phyloP scores from a whole-genome alignment of 2,113 vertebrate genomes.

The Xiphophorus hellerii region DNA sequence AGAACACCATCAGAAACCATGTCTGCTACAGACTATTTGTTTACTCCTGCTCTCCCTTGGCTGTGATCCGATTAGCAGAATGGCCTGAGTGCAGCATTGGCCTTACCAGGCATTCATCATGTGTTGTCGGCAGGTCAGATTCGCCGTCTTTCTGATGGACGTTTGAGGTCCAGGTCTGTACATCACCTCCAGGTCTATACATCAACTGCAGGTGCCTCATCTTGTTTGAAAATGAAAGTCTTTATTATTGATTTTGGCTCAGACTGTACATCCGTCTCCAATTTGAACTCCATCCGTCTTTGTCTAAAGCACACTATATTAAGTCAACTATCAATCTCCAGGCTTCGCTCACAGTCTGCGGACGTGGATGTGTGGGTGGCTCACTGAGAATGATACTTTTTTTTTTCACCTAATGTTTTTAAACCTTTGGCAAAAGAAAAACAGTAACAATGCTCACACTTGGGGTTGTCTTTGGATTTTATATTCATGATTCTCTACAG shows the following conservation, averaged over 20 bases:
- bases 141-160: conserved; percentile 53
- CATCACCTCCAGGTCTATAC: conserved; percentile 46
- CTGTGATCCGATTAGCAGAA: conserved; percentile 54
- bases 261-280: conserved; percentile 66
- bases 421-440: neutral
- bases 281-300: conserved; percentile 56
- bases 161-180: conserved; percentile 21
- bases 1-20: neutral
- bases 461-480: neutral
- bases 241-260: conserved; percentile 75
- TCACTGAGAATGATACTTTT: conserved; percentile 9
- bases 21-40: conserved; percentile 27
- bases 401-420: conserved; percentile 13
- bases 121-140: conserved; percentile 34
- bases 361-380: conserved; percentile 20
- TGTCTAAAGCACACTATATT: conserved; percentile 50
- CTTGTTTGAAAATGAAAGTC: conserved; percentile 73
- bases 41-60: conserved; percentile 21
- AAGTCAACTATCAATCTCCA: conserved; percentile 53
- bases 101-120: conserved; percentile 51
- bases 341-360: conserved; percentile 13
- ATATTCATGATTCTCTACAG: neutral
- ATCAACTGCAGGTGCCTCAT: conserved; percentile 55
- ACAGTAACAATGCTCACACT: conserved; percentile 4
- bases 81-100: conserved; percentile 25